Evolutionary conservation across 2,113 vertebrate species (phyloP), one percentile per base, ranked within the genome.

Genomic region (Dendropsophus ebraccatus): DNA sequence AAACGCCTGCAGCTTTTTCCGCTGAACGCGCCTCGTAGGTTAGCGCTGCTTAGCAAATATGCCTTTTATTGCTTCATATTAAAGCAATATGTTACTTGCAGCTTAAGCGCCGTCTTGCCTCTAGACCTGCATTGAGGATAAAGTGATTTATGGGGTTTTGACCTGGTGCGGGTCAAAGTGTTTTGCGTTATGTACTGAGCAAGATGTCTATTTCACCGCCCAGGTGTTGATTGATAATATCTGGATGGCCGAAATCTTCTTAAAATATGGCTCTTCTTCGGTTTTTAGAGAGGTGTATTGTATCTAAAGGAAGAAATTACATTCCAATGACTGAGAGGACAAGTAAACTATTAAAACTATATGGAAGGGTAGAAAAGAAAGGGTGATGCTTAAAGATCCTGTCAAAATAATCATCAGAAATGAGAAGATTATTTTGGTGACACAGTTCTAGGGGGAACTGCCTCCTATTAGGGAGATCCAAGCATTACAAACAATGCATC

Each of bases 21-120:
- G 12, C 13, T n/a, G 52, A 84, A 60, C 25, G 41, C 49, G 35
- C 14, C 35, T 75, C 35, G 52, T 56, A 25, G 32, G 6, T 54
- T 81, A 3, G 79, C 81, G 54, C 81, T 83, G 69, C 70, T 83
- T 83, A 58, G 67, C 70, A 58, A 84, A 60, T 56, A 58, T n/a
- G 45, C 37, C 69, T 30, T 56, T 84, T 84, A 84, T 74, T 75
- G 50, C 32, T 25, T 28, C 6, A 58, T 84, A 84, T 84, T 84
- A 84, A 84, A 75, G 50, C 52, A 72, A 75, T 84, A 74, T 21
- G 50, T 84, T 75, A 84, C 35, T 21, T 54, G 32, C 23, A n/a
- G 37, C 69, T 16, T 74, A 41, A 49, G 60, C 8, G 25, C 62
- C 21, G 28, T 37, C 49, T 72, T 50, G 67, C 67, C 65, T 73